These are phyloP conservation scores for Platygyra sinensis DNA, from an alignment of 64 coral and sea anemone species.

Conservation along the genomic window DNA sequence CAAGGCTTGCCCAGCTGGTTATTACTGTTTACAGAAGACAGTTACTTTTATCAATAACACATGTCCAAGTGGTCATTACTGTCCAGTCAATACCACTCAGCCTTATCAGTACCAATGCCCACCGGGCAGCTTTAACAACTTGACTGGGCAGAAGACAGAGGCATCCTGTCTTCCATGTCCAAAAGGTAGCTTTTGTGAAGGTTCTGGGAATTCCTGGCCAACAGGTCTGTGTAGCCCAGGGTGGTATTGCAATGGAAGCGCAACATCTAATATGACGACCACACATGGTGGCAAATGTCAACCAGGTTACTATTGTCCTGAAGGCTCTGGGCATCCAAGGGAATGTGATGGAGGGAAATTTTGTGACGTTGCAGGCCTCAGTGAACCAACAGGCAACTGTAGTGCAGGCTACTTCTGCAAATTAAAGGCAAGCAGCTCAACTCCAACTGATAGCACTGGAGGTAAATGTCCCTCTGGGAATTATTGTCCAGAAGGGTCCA, in stretches of 20 bases:
- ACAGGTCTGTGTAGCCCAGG: slow-evolving; percentile 89
- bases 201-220: slow-evolving; percentile 78
- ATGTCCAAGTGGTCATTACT: slow-evolving; percentile 94
- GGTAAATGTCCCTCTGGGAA: slow-evolving; percentile 72
- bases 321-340: slow-evolving; percentile 61
- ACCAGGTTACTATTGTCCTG: slow-evolving; percentile 86
- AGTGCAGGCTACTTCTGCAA: slow-evolving; percentile 89
- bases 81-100: slow-evolving; percentile 71
- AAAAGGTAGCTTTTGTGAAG: slow-evolving; percentile 87
- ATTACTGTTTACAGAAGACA: slow-evolving; percentile 69
- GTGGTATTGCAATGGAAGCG: slow-evolving; percentile 95
- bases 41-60: slow-evolving; percentile 56
- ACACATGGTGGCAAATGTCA: slow-evolving; percentile 85
- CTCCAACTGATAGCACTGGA: slow-evolving; percentile 83
- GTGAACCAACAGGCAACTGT: slow-evolving; percentile 79
- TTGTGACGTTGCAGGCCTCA: slow-evolving; percentile 67
- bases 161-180: slow-evolving; percentile 82
- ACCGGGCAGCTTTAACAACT: slow-evolving; percentile 81
- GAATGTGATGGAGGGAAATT: slow-evolving; percentile 92
- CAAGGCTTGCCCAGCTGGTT: slow-evolving; percentile 83
- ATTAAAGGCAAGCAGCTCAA: slow-evolving; percentile 58
- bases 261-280: slow-evolving; percentile 79
- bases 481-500: slow-evolving; percentile 86
- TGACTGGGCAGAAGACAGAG: slow-evolving; percentile 63
- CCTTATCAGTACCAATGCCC: slow-evolving; percentile 73